Conservation (phyloP, 1,140 invertebrate genomes). For the Calephelis nemesis region DNA sequence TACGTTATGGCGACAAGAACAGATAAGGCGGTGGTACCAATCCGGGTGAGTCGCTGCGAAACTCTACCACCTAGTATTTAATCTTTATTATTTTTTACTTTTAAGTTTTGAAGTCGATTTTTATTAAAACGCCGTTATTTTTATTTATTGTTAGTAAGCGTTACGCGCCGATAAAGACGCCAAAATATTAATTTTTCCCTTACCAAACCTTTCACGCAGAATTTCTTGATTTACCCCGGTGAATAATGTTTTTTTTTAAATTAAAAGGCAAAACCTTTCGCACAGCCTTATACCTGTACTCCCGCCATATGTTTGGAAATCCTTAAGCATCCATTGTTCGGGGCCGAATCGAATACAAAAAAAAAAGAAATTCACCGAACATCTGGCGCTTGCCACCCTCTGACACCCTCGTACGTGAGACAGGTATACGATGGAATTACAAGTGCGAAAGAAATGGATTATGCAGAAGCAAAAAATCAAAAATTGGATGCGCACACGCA, state of each 20-base stretch:
- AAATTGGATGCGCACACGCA: constrained; percentile 58
- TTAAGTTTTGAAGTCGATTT: no score
- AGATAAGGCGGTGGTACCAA: no score
- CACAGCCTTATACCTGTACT: constrained; percentile 36
- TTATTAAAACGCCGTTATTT: no score
- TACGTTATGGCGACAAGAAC: no score
- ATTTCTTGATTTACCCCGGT: constrained; percentile 2
- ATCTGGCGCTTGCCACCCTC: constrained; percentile 52
- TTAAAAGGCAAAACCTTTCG: constrained; percentile 19
- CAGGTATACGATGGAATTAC: neutral
- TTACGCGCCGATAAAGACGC: no score
- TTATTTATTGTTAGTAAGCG: no score
- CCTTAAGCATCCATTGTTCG: constrained; percentile 44
- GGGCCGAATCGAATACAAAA: constrained; percentile 41
- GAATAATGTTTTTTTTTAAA: constrained; percentile 11
- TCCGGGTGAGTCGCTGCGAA: no score
- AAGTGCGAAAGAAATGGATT: constrained; percentile 30
- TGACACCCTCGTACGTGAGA: constrained; percentile 47
- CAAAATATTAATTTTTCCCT: no score
- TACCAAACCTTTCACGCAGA: neutral
- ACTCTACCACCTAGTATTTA: no score
- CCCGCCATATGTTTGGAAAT: constrained; percentile 47
- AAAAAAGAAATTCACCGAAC: constrained; percentile 46
- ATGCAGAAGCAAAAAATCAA: constrained; percentile 42
- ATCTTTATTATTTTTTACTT: no score